Evolutionary conservation across 2,888 invertebrate genomes (phyloP), one percentile per base, ranked within the genome.

Genomic region (Prenolepis imparis): DNA sequence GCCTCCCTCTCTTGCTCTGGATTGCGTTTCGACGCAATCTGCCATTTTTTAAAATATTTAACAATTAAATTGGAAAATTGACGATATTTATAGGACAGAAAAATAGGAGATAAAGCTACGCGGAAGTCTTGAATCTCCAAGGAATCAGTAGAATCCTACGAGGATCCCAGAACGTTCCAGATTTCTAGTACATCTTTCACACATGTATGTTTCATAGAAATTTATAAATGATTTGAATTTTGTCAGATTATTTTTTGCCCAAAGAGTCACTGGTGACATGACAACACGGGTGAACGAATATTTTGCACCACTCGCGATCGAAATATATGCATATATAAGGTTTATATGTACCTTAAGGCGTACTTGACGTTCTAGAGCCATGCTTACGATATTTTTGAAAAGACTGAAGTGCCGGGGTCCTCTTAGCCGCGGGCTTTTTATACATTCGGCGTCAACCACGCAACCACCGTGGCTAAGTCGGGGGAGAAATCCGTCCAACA

Each of bases 351-450:
- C 98, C 97, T 98, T 98, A 95, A 97, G 97, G 95, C 97, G 97
- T 96, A 98, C 97, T 96, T 97, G 97, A 96, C 98, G 97, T 97
- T 98, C 98, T 95, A 98, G 96, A 97, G 98, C 98, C 98, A 98
- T 98, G 95, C 95, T 96, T 91, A 82, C 84, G 73, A 80, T 88
- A 89, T 82, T 78, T 75, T 85, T 68, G 61, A 88, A 86, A 86
- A 85, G 89, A 94, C 93, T 94, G 93, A 94, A 92, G 92, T 93
- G 92, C 87, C 90, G 90, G 89, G 89, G 86, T 84, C 52, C n/a
- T 82, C 85, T 84, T 86, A 84, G 84, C 90, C 90, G 72, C 41
- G 32, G 8, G 59, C 90, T 90, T 93, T 93, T 94, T 94, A 94
- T 94, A 78, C 9, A 2, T 44, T 78, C 24, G 41, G 41, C 18